Conservation (phyloP, 1,140 invertebrate genomes). For the Onthophagus taurus region DNA sequence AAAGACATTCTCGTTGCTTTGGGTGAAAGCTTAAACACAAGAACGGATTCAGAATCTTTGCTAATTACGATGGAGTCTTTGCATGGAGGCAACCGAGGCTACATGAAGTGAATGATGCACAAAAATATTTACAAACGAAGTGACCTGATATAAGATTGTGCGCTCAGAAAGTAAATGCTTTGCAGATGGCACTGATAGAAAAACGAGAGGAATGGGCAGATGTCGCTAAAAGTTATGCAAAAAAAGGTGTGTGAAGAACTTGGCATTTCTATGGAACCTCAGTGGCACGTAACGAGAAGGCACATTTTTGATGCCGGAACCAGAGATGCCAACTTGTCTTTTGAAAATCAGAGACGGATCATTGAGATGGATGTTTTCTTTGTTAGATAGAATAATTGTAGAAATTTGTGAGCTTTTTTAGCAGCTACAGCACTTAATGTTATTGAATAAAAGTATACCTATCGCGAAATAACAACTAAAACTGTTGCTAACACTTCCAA, state of each 20-base stretch:
- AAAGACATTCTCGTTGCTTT: too few relatives aligned
- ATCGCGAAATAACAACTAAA: too few relatives aligned
- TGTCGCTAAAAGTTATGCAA: neutral
- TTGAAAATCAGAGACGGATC: neutral
- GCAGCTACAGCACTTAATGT: too few relatives aligned
- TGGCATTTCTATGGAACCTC: constrained; percentile 7
- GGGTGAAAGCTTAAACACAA: too few relatives aligned
- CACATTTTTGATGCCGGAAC: constrained; percentile 1
- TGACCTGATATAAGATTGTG: neutral
- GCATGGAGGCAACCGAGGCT: constrained; percentile 12
- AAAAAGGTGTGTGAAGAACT: constrained; percentile 2
- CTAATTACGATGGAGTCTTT: constrained; percentile 18
- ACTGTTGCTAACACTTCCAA: too few relatives aligned
- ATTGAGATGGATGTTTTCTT: neutral
- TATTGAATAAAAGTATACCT: too few relatives aligned
- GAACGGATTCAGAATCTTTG: constrained; percentile 15
- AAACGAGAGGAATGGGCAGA: constrained; percentile 5
- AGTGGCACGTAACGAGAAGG: neutral
- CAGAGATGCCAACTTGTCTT: constrained; percentile 1
- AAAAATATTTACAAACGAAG: constrained; percentile 15
- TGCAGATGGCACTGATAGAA: constrained; percentile 1
- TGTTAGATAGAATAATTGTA: neutral
- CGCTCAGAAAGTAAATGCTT: neutral
- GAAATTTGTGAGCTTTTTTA: neutral
- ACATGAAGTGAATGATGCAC: constrained; percentile 16